A percentile compares a stretch with the other conserved stretches of the same genome.
These are phyloP conservation scores for Phragmatobia fuliginosa DNA, from an alignment of 2,888 invertebrate genomes.

Conservation along the genomic window DNA sequence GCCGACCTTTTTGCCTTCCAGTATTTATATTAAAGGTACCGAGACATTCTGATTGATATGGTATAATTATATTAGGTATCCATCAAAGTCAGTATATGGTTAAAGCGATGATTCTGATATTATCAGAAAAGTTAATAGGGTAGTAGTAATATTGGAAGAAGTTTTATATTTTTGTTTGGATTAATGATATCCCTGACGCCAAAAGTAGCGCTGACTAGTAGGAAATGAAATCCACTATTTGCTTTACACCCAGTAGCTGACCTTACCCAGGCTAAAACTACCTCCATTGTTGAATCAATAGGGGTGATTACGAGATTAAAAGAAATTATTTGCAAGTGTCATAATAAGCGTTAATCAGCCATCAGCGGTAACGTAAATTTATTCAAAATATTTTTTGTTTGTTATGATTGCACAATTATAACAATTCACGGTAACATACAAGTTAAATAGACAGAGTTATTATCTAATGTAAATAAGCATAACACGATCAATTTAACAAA, in stretches of 20 bases:
- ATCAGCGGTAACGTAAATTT: too few relatives aligned
- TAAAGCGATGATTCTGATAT: not conserved
- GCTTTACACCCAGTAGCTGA: too few relatives aligned
- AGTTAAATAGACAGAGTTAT: constrained; percentile 13
- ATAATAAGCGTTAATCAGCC: too few relatives aligned
- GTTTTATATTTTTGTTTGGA: not conserved
- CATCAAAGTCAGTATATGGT: not conserved
- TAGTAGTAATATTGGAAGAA: not conserved
- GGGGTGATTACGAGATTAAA: too few relatives aligned
- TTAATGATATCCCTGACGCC: not conserved
- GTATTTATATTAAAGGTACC: constrained; percentile 3
- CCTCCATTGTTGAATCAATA: too few relatives aligned
- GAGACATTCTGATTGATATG: constrained; percentile 15
- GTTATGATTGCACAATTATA: not conserved
- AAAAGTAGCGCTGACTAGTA: too few relatives aligned
- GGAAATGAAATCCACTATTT: too few relatives aligned
- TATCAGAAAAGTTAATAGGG: not conserved
- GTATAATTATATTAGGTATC: constrained; percentile 16
- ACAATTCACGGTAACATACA: constrained; percentile 9
- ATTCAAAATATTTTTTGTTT: too few relatives aligned
- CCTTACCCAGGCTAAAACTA: too few relatives aligned
- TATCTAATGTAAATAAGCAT: constrained; percentile 9
- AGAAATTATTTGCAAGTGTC: too few relatives aligned
- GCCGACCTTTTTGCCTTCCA: constrained; percentile 9
- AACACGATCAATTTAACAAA: constrained; percentile 39